Conservation (phyloP, 2,797 vertebrate genomes). For the Aphelocoma californica region DNA sequence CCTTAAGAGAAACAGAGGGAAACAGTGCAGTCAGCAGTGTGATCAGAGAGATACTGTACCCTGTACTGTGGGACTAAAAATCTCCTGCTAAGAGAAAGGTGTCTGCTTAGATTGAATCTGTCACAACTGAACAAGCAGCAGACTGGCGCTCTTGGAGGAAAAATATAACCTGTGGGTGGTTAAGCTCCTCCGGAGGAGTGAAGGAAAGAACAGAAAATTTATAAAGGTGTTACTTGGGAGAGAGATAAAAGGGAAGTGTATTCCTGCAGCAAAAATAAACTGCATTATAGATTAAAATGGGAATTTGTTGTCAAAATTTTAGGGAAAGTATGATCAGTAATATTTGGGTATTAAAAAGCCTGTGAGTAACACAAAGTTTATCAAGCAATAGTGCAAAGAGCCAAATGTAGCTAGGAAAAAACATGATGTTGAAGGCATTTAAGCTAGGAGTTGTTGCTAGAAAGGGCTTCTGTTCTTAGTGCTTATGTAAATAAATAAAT, state of each 20-base stretch:
- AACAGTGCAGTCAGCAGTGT: not conserved
- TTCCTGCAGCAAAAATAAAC: not conserved
- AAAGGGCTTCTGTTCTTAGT: not conserved
- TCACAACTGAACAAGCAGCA: not conserved
- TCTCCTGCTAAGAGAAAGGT: not conserved
- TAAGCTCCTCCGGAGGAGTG: not conserved
- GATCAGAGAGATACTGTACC: not conserved
- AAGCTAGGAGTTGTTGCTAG: not conserved
- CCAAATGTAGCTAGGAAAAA: not conserved
- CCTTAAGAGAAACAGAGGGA: not conserved
- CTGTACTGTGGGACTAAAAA: not conserved
- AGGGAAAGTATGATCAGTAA: not conserved
- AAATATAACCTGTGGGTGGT: slow-evolving; percentile 1
- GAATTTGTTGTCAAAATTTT: not conserved
- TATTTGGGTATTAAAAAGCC: slow-evolving; percentile 6
- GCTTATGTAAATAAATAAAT: not conserved
- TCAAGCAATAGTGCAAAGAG: not conserved
- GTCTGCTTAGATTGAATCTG: not conserved
- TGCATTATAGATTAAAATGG: not conserved
- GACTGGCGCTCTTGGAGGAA: not conserved
- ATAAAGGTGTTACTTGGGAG: not conserved
- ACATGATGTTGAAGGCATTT: not conserved
- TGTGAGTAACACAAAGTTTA: not conserved
- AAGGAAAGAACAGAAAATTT: slow-evolving; percentile 9
- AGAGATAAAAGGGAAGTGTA: not conserved